Evolutionary conservation across 2,797 vertebrate species (phyloP).

Genomic region (Helicolenus hilgendorfi): DNA sequence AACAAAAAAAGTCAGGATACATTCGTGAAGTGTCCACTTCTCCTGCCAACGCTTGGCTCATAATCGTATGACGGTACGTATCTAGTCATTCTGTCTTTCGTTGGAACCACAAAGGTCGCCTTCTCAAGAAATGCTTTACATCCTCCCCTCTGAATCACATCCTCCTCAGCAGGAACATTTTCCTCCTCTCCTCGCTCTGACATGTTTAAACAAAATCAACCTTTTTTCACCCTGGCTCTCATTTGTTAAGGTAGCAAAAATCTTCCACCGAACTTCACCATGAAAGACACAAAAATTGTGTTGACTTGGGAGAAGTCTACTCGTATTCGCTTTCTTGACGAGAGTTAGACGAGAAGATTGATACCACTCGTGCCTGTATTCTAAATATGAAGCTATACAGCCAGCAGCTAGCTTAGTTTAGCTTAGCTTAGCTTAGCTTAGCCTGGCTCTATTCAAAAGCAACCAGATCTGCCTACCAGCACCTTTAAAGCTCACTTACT

Average conservation of each 20-base stretch:
- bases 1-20: conserved; percentile 10
- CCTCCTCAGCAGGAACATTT: conserved; percentile 13
- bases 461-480: too few species aligned
- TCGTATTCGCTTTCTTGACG: not conserved
- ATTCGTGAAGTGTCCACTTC: not conserved
- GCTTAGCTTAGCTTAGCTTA: not conserved
- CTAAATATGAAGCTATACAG: too few species aligned
- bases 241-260: conserved; percentile 3
- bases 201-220: conserved; percentile 42
- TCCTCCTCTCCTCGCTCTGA: not conserved
- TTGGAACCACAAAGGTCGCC: conserved; percentile 34
- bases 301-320: not conserved
- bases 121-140: conserved; percentile 25
- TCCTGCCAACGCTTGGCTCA: conserved; percentile 6
- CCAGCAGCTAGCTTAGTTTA: not conserved
- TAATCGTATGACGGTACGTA: not conserved
- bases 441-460: not conserved
- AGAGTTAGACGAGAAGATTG: too few species aligned
- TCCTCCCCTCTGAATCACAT: conserved; percentile 36
- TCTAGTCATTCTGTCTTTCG: conserved; percentile 25
- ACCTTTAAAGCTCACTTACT: not conserved
- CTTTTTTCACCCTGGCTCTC: conserved; percentile 27
- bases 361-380: too few species aligned
- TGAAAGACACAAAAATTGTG: not conserved
- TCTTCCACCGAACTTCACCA: not conserved